Conservation (phyloP, 64 coral and sea anemone genomes). For the Stichodactyla helianthus region DNA sequence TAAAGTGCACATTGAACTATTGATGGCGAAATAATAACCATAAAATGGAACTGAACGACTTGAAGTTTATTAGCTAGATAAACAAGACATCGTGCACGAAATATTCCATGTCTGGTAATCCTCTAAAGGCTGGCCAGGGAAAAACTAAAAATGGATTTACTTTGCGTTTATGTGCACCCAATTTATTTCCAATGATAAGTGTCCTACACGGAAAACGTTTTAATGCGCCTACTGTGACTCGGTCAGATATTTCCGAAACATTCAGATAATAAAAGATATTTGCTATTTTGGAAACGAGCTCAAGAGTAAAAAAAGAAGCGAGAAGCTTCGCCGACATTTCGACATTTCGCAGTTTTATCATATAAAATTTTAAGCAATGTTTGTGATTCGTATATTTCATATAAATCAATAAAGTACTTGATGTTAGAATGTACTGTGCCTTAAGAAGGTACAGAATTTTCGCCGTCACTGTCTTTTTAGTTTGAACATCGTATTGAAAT, state of each 20-base stretch:
- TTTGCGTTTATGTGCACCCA: not conserved
- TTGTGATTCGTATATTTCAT: not conserved
- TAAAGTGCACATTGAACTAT: slow-evolving; percentile 5
- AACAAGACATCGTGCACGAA: not conserved
- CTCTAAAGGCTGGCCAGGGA: not conserved
- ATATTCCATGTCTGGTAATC: not conserved
- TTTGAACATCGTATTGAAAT: too few relatives aligned
- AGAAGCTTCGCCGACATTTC: too few relatives aligned
- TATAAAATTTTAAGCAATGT: not conserved
- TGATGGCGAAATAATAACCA: not conserved
- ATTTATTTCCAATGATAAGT: not conserved
- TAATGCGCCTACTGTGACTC: not conserved
- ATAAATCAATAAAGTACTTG: not conserved
- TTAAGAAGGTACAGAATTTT: not conserved
- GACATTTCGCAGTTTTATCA: too few relatives aligned
- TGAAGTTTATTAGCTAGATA: not conserved
- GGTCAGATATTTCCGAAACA: not conserved
- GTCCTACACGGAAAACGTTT: not conserved
- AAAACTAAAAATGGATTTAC: not conserved
- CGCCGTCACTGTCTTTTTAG: too few relatives aligned
- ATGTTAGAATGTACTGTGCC: not conserved
- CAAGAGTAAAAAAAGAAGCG: not conserved
- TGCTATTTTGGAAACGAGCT: not conserved
- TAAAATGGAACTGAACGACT: not conserved
- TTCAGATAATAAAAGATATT: not conserved